Conservation (phyloP, 2,113 vertebrate genomes). For the Perccottus glenii region DNA sequence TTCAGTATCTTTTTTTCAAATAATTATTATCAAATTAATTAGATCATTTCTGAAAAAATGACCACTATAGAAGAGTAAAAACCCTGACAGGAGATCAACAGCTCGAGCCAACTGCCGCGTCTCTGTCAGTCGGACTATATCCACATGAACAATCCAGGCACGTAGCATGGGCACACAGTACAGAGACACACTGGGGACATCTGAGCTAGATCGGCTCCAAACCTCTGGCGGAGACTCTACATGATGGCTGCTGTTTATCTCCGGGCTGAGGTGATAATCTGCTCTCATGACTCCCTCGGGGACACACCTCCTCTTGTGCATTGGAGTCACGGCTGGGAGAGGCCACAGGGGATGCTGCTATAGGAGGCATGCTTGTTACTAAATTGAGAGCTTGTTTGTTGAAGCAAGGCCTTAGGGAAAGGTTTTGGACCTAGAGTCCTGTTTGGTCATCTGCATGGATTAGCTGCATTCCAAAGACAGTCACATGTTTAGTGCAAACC, state of each 20-base stretch:
- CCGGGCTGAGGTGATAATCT: constrained; percentile 59
- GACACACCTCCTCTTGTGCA: constrained; percentile 44
- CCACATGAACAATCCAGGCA: constrained; percentile 5
- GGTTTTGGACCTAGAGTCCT: constrained; percentile 13
- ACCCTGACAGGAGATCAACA: background rate
- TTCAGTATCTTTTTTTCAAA: too few species aligned
- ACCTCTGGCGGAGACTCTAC: constrained; percentile 38
- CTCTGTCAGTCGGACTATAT: background rate
- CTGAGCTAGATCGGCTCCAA: constrained; percentile 37
- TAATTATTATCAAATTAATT: too few species aligned
- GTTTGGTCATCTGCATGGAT: background rate
- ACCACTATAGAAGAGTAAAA: background rate
- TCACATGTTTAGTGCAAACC: background rate
- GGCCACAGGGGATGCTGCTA: constrained; percentile 5
- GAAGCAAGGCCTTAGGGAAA: background rate
- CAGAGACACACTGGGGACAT: constrained; percentile 5
- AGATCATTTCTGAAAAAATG: too few species aligned
- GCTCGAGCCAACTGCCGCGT: background rate
- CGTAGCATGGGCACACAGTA: constrained; percentile 1
- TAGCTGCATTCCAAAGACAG: background rate
- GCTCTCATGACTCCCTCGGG: constrained; percentile 38
- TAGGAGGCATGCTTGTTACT: background rate
- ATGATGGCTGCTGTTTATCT: constrained; percentile 56
- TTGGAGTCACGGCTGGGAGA: constrained; percentile 28
- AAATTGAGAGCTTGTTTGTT: constrained; percentile 24